These are phyloP conservation scores for Sakesphorus luctuosus DNA, from an alignment of 2,113 vertebrate species.

Conservation along the genomic window DNA sequence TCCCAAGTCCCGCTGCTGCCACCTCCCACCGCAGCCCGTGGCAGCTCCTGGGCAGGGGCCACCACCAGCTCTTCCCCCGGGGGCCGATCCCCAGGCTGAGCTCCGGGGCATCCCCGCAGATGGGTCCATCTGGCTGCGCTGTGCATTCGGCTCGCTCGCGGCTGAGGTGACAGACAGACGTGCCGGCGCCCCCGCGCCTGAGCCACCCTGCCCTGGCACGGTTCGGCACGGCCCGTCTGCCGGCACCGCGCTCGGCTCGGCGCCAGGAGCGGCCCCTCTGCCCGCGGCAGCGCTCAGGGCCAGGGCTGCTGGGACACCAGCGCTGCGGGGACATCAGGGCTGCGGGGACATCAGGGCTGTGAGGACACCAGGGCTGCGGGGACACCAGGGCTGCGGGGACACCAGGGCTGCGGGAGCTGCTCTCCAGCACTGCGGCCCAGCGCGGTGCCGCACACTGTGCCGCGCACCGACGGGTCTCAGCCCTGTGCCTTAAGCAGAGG, in stretches of 20 bases:
- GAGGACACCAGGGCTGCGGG: not conserved
- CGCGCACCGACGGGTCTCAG: accelerated
- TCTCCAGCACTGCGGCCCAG: accelerated
- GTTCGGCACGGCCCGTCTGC: not conserved
- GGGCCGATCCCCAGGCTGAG: not conserved
- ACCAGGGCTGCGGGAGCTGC: not conserved
- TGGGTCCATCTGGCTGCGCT: not conserved
- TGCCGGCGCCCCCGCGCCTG: not conserved
- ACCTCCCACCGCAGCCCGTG: not conserved
- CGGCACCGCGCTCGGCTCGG: not conserved
- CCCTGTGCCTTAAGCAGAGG: not conserved
- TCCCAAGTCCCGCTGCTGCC: accelerated
- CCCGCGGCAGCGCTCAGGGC: accelerated
- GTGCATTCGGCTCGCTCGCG: not conserved
- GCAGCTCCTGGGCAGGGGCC: not conserved
- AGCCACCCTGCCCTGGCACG: not conserved
- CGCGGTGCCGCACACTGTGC: not conserved
- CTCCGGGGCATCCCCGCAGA: accelerated
- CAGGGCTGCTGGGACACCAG: not conserved
- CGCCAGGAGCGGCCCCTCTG: not conserved
- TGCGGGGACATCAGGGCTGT: accelerated
- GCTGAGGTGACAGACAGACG: not conserved
- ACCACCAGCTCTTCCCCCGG: not conserved
- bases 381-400: not conserved
- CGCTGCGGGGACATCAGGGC: no score